Evolutionary conservation across 2,797 vertebrate species (phyloP).

Genomic region (Nothura maculosa): DNA sequence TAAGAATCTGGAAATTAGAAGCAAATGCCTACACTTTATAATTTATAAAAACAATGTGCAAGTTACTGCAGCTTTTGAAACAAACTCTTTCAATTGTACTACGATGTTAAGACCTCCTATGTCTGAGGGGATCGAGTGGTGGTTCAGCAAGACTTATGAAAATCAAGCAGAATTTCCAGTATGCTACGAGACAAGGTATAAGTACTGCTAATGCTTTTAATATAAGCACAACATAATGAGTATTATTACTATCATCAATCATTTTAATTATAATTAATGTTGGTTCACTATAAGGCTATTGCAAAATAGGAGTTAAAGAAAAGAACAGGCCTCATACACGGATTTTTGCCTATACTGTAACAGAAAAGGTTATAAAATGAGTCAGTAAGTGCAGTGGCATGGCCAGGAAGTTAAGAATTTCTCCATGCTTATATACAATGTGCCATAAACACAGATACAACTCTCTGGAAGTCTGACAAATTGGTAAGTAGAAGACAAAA

Average conservation of each 20-base stretch:
- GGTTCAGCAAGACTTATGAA: background rate
- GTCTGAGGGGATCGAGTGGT: background rate
- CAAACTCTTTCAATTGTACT: background rate
- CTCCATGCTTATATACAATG: background rate
- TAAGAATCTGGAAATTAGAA: background rate
- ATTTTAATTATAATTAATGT: slow-evolving; percentile 29
- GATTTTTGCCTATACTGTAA: background rate
- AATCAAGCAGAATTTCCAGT: background rate
- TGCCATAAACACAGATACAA: background rate
- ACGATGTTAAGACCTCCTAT: background rate
- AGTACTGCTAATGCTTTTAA: background rate
- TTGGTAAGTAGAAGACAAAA: background rate
- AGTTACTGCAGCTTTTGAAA: background rate
- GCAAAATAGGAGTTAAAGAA: background rate
- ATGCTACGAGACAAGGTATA: background rate
- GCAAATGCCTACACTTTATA: background rate
- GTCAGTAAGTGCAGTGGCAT: background rate
- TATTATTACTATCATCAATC: slow-evolving; percentile 16
- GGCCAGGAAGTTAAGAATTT: background rate
- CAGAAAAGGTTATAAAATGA: background rate
- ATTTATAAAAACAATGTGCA: background rate
- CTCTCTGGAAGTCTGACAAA: background rate
- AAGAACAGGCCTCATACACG: background rate
- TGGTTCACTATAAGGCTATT: background rate
- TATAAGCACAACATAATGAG: background rate